These are phyloP conservation scores for Aurelia sp. DNA, from an alignment of 30 jellyfish, hydroid and myxozoan genomes.

Conservation along the genomic window DNA sequence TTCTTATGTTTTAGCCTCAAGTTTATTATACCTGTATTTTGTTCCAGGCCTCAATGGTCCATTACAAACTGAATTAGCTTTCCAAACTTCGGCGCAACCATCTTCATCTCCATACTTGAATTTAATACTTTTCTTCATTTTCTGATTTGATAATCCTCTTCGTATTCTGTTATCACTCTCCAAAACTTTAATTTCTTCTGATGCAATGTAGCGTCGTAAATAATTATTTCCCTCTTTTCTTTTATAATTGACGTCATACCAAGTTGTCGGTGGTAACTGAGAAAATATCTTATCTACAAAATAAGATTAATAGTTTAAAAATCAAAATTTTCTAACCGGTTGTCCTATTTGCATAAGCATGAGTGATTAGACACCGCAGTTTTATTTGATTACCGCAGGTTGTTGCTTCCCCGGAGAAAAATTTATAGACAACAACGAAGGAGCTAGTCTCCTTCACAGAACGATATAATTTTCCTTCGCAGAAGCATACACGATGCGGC, in stretches of 20 bases:
- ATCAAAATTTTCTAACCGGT: no score
- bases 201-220: conserved; percentile 48
- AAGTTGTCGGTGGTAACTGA: conserved; percentile 50
- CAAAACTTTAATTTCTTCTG: conserved; percentile 10
- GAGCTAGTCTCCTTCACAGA: no score
- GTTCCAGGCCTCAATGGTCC: conserved; percentile 61
- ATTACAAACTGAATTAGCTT: conserved; percentile 38
- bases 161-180: background rate
- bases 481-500: no score
- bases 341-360: no score
- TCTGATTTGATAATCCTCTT: conserved; percentile 5
- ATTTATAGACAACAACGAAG: background rate
- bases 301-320: background rate
- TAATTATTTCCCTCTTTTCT: conserved; percentile 18
- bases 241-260: conserved; percentile 53
- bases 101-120: conserved; percentile 36
- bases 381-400: no score
- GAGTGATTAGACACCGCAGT: no score
- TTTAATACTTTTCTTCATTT: background rate
- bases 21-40: conserved; percentile 24
- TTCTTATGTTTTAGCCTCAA: no score
- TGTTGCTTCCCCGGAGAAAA: background rate
- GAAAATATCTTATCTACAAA: conserved; percentile 30
- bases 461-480: no score
- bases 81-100: conserved; percentile 52